Evolutionary conservation across 2,888 invertebrate species (phyloP), one percentile per base, ranked within the genome.

Genomic region (Poecilobothrus nobilitatus): DNA sequence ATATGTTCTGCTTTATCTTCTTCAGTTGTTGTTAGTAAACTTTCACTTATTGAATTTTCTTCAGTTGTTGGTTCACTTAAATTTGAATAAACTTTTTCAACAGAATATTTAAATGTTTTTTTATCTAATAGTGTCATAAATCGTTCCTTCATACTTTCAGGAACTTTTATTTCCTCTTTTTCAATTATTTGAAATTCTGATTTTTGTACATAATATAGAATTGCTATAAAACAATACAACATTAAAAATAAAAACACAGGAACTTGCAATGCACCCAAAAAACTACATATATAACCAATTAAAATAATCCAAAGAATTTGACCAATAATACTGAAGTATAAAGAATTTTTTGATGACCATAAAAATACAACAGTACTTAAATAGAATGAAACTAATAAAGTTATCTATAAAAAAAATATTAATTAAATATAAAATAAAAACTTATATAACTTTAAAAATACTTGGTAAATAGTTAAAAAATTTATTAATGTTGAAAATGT

Each of bases 201-300:
- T 12, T 74, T 76, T 80, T 34, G 84, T 78, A 77, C 80, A 81
- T 80, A 82, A 69, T 82, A 71, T 1, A 76, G 71, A 18, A 80
- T 76, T 0, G 80, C 79, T 1, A 0, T 78, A 9, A 8, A 34
- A 20, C 20, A 78, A 68, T 92, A 83, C 5, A 84, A 77, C 82
- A 91, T 89, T 0, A 92, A 82, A 0, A 86, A 73, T 21, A 90
- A 82, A 79, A 94, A 91, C 21, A 89, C 86, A 66, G 91, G 87
- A n/a, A 92, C 87, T 80, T 92, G 89, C 63, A 91, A 86, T 1
- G 89, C 85, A 1, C 92, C 92, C 2, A 91, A 86, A 61, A 90
- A 84, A 74, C 91, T 89, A 65, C 93, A 89, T 15, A 91, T 75
- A 77, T 89, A 92, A 73, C 92, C 87, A 22, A 91, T 87, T 44